Evolutionary conservation across 2,888 invertebrate genomes (phyloP).

Genomic region (Lissonota sp.): DNA sequence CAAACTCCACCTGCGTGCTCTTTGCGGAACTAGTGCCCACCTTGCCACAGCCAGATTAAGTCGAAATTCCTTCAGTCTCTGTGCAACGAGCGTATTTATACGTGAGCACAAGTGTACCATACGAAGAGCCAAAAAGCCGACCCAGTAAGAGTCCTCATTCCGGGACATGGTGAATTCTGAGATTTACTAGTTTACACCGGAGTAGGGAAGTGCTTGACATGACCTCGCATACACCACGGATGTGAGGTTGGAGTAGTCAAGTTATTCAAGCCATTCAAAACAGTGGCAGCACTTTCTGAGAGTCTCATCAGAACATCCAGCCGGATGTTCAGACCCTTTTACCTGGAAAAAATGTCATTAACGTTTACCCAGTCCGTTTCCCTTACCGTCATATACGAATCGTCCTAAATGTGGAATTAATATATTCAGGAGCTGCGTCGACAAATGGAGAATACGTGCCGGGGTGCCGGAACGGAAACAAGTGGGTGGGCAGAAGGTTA

Average conservation of each 20-base stretch:
- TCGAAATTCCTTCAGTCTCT: conserved; percentile 35
- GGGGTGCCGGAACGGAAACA: no score
- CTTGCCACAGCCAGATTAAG: conserved; percentile 48
- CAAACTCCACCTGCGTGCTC: conserved; percentile 11
- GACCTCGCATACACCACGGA: conserved; percentile 4
- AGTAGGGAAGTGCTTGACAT: conserved; percentile 9
- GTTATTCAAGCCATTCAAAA: conserved; percentile 17
- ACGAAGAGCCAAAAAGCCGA: conserved; percentile 34
- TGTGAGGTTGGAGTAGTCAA: not conserved
- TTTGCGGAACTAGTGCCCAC: conserved; percentile 14
- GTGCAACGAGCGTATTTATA: conserved; percentile 26
- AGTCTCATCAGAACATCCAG: not conserved
- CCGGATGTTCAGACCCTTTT: no score
- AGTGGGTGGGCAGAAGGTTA: no score
- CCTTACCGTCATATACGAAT: not conserved
- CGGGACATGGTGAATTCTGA: conserved; percentile 4
- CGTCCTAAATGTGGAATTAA: no score
- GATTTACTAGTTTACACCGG: conserved; percentile 46
- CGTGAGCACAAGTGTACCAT: conserved; percentile 1
- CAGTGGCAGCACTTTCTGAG: not conserved
- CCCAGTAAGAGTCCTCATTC: conserved; percentile 36
- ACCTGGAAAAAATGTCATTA: not conserved
- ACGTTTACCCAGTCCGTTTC: not conserved
- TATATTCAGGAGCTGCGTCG: no score
- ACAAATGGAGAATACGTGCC: no score